Evolutionary conservation across 1,140 invertebrate genomes (phyloP).

Genomic region (Luehdorfia chinensis): DNA sequence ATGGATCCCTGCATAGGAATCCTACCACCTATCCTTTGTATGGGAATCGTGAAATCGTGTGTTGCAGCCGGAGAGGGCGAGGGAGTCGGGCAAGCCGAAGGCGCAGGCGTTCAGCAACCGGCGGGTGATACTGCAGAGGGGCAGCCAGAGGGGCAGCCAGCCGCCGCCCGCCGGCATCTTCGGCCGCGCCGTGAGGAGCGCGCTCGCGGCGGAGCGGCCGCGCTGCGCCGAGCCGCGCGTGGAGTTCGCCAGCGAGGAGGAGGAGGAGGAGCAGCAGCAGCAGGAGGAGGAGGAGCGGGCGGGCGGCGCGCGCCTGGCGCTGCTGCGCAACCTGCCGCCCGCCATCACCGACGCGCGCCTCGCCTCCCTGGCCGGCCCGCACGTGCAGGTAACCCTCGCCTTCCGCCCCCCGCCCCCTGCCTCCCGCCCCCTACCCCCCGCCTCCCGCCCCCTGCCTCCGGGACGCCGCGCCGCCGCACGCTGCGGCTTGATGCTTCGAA

Average conservation of each 20-base stretch:
- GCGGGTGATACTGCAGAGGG: constrained; percentile 51
- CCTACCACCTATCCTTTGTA: too few species aligned
- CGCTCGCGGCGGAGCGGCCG: constrained; percentile 24
- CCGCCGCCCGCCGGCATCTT: constrained; percentile 48
- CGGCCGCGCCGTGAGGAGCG: constrained; percentile 50
- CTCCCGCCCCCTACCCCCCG: too few species aligned
- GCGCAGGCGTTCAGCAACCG: constrained; percentile 39
- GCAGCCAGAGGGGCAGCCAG: constrained; percentile 18
- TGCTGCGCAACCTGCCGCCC: constrained; percentile 48
- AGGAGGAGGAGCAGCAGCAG: constrained; percentile 21
- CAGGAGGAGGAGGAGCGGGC: constrained; percentile 23
- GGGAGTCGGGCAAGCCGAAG: constrained; percentile 23
- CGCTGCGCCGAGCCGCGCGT: constrained; percentile 31
- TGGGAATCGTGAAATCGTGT: too few species aligned
- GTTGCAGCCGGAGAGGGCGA: constrained; percentile 29
- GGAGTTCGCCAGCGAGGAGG: constrained; percentile 39
- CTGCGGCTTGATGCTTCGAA: neutral
- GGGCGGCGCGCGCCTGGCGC: constrained; percentile 19
- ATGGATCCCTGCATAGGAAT: too few species aligned
- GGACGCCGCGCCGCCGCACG: too few species aligned
- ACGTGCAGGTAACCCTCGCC: constrained; percentile 55
- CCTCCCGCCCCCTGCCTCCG: too few species aligned
- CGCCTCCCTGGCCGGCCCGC: constrained; percentile 48
- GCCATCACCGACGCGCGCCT: constrained; percentile 61
- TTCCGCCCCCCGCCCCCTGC: too few species aligned